Evolutionary conservation across 2,797 vertebrate species (phyloP).

Genomic region (Syngnathus rostellatus): DNA sequence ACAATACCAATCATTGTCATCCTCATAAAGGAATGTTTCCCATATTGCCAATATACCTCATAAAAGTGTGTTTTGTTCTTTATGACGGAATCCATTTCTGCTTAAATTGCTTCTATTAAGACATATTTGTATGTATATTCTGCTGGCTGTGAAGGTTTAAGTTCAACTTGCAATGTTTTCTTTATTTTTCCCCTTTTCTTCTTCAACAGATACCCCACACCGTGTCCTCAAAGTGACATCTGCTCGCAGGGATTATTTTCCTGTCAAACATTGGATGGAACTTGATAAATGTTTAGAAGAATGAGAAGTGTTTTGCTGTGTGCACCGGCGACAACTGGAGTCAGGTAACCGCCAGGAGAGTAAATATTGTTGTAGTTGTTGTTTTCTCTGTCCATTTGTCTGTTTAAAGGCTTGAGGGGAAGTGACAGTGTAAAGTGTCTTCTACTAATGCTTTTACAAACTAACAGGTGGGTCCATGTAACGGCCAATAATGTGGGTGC

Average conservation of each 20-base stretch:
- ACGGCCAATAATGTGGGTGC: slow-evolving; percentile 28
- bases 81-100: too few species aligned
- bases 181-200: too few species aligned
- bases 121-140: background rate
- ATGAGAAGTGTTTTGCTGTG: background rate
- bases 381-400: slow-evolving; percentile 60
- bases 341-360: slow-evolving; percentile 22
- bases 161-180: background rate
- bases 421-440: slow-evolving; percentile 63
- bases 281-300: background rate
- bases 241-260: background rate
- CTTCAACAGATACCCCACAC: background rate
- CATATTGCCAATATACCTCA: too few species aligned
- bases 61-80: too few species aligned
- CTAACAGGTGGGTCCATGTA: slow-evolving; percentile 58
- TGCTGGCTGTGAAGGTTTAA: background rate
- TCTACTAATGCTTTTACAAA: slow-evolving; percentile 69
- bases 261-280: background rate
- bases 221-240: background rate
- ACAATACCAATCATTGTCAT: too few species aligned
- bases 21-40: too few species aligned
- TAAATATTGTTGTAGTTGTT: slow-evolving; percentile 66
- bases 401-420: slow-evolving; percentile 65
- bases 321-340: slow-evolving; percentile 43
- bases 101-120: too few species aligned